Evolutionary conservation across 1,140 invertebrate species (phyloP).

Genomic region (Anastrepha obliqua): DNA sequence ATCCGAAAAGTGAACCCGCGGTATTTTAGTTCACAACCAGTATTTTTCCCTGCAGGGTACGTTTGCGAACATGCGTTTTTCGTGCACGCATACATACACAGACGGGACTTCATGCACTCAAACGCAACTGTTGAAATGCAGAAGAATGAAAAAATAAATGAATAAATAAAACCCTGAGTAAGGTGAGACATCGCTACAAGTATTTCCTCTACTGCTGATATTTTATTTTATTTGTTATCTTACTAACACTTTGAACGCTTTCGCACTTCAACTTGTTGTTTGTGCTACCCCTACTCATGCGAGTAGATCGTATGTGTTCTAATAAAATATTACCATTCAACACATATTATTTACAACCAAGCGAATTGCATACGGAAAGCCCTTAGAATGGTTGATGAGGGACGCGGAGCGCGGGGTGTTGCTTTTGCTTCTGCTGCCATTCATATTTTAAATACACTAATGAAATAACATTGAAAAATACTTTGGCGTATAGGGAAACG

Average conservation of each 20-base stretch:
- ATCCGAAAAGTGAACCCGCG: background rate
- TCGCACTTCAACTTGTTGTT: constrained; percentile 37
- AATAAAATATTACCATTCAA: background rate
- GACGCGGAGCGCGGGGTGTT: background rate
- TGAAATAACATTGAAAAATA: constrained; percentile 56
- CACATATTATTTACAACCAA: background rate
- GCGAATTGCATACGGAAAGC: background rate
- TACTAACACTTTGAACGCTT: background rate
- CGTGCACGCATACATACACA: background rate
- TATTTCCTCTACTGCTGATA: background rate
- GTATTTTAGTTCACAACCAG: background rate
- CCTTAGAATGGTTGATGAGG: no score
- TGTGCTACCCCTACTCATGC: background rate
- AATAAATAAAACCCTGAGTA: constrained; percentile 12
- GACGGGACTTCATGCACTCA: background rate
- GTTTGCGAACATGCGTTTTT: background rate
- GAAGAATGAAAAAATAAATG: constrained; percentile 9
- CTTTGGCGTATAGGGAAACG: constrained; percentile 28
- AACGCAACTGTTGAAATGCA: constrained; percentile 4
- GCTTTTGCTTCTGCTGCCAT: background rate
- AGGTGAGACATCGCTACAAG: background rate
- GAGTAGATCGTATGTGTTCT: background rate
- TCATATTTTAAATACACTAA: constrained; percentile 53
- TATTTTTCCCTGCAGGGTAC: no score
- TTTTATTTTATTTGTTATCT: background rate